phyloP scores from a whole-genome alignment of 1,140 invertebrate species.

The Antheraea mylitta region DNA sequence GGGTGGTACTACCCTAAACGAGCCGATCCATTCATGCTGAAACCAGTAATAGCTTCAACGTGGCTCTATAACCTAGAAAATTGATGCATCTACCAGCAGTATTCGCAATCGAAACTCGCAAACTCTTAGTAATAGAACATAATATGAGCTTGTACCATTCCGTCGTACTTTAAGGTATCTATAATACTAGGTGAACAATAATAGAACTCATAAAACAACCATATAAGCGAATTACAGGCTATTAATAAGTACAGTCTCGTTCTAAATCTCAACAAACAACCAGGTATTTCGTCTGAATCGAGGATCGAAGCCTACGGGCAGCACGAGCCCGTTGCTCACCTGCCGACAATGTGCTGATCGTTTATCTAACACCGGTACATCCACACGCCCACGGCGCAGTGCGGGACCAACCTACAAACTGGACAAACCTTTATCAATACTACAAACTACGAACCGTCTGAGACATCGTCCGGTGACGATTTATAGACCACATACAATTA shows the following conservation, averaged over 20 bases:
- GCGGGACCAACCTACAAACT: background rate
- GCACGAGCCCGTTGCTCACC: conserved; percentile 46
- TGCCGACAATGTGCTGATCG: conserved; percentile 35
- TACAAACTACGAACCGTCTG: background rate
- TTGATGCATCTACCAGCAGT: too few relatives aligned
- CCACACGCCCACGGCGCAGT: background rate
- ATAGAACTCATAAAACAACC: background rate
- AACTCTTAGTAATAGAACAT: too few relatives aligned
- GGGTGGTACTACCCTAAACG: too few relatives aligned
- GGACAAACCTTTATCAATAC: background rate
- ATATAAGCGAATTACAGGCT: background rate
- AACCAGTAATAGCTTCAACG: too few relatives aligned
- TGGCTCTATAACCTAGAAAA: too few relatives aligned
- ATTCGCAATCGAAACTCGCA: too few relatives aligned
- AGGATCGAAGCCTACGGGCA: conserved; percentile 25
- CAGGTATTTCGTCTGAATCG: conserved; percentile 20
- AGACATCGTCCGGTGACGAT: background rate
- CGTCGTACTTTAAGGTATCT: too few relatives aligned
- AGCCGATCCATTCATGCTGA: too few relatives aligned
- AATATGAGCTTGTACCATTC: too few relatives aligned
- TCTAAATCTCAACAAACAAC: conserved; percentile 12
- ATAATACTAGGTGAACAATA: background rate
- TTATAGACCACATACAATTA: background rate
- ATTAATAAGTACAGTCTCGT: conserved; percentile 5
- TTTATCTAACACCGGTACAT: conserved; percentile 4